Conservation (phyloP, 2,797 vertebrate species). For the Brachyrhaphis roseni region DNA sequence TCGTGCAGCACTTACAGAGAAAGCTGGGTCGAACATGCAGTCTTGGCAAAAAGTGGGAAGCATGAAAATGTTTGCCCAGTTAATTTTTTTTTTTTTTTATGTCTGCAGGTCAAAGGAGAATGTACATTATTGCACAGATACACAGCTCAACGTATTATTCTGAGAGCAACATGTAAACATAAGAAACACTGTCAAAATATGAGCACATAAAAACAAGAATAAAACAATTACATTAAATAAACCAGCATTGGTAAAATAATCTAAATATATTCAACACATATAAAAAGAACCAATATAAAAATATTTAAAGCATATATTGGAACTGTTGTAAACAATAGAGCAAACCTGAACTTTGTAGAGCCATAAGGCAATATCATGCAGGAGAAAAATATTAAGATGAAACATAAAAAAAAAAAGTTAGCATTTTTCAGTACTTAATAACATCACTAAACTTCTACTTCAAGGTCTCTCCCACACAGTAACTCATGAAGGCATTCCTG, state of each 20-base stretch:
- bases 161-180: background rate
- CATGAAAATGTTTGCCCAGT: constrained; percentile 10
- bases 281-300: constrained; percentile 24
- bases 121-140: constrained; percentile 39
- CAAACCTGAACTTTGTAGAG: constrained; percentile 32
- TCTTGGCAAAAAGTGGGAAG: constrained; percentile 22
- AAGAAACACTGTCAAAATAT: constrained; percentile 28
- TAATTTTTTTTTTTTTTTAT: background rate
- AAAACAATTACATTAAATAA: background rate
- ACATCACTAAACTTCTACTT: constrained; percentile 5
- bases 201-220: constrained; percentile 44
- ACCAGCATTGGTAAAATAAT: background rate
- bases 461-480: constrained; percentile 8
- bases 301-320: constrained; percentile 48
- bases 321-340: constrained; percentile 47
- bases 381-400: constrained; percentile 56
- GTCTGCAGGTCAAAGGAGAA: constrained; percentile 26
- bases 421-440: background rate
- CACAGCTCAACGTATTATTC: constrained; percentile 19
- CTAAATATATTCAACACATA: constrained; percentile 33
- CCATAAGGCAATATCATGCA: constrained; percentile 70
- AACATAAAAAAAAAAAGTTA: background rate
- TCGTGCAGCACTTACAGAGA: background rate
- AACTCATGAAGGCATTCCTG: background rate
- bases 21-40: background rate